phyloP scores from a whole-genome alignment of 2,113 vertebrate genomes.

The Amazona guildingii region DNA sequence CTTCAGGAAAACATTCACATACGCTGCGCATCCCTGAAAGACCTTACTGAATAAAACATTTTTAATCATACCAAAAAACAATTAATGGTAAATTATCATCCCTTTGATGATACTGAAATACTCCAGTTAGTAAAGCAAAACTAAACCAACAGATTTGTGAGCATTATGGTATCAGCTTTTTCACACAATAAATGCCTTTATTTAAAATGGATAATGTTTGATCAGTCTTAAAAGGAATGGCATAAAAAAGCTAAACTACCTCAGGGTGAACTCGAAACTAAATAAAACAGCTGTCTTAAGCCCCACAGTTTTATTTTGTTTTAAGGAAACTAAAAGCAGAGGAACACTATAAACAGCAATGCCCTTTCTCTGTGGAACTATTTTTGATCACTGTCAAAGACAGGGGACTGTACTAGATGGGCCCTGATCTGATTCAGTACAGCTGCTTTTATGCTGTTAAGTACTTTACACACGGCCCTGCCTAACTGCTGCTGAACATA shows the following conservation, averaged over 20 bases:
- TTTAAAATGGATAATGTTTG: neutral
- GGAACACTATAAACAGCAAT: neutral
- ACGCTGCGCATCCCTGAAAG: neutral
- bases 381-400: neutral
- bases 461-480: neutral
- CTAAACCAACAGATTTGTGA: neutral
- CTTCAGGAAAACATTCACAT: neutral
- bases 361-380: neutral
- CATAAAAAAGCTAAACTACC: neutral
- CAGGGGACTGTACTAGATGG: neutral
- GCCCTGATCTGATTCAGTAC: neutral
- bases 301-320: neutral
- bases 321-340: neutral
- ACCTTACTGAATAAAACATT: neutral
- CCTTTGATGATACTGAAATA: neutral
- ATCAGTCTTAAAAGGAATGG: neutral
- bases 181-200: neutral
- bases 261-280: neutral
- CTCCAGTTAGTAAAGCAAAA: neutral
- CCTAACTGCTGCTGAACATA: neutral
- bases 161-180: neutral
- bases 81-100: neutral
- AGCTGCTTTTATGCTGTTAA: neutral
- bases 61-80: neutral
- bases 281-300: neutral